phyloP scores from a whole-genome alignment of 1,140 invertebrate genomes.

The Pogonomyrmex californicus region DNA sequence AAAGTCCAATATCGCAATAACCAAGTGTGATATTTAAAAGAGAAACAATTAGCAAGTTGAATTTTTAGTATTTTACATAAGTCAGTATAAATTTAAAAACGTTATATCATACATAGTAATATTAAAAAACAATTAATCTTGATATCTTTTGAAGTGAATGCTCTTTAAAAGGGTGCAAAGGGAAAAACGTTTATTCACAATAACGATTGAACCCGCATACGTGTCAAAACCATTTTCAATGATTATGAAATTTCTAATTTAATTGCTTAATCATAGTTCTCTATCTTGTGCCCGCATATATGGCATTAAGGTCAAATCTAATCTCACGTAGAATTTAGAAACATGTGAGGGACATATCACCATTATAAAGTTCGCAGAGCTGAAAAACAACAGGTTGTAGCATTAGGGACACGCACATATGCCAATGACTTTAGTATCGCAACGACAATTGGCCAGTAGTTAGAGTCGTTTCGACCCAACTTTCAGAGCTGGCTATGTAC shows the following conservation, averaged over 20 bases:
- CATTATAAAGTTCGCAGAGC: constrained; percentile 46
- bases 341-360: constrained; percentile 9
- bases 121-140: background rate
- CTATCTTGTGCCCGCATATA: background rate
- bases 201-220: background rate
- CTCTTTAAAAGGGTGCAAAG: background rate
- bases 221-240: background rate
- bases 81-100: background rate
- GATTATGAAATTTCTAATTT: constrained; percentile 18
- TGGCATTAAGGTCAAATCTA: constrained; percentile 4
- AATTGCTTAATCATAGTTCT: background rate
- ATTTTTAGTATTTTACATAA: background rate
- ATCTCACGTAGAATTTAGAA: constrained; percentile 21
- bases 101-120: background rate
- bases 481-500: background rate
- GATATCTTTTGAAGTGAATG: background rate
- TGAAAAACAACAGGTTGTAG: constrained; percentile 52
- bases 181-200: background rate
- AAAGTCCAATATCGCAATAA: background rate
- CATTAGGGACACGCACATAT: constrained; percentile 6
- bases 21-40: background rate
- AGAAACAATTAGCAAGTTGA: background rate
- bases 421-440: constrained; percentile 53
- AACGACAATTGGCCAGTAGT: constrained; percentile 34
- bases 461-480: constrained; percentile 21